Evolutionary conservation across 2,888 invertebrate genomes (phyloP).

Genomic region (Lordiphosa andalusiaca): DNA sequence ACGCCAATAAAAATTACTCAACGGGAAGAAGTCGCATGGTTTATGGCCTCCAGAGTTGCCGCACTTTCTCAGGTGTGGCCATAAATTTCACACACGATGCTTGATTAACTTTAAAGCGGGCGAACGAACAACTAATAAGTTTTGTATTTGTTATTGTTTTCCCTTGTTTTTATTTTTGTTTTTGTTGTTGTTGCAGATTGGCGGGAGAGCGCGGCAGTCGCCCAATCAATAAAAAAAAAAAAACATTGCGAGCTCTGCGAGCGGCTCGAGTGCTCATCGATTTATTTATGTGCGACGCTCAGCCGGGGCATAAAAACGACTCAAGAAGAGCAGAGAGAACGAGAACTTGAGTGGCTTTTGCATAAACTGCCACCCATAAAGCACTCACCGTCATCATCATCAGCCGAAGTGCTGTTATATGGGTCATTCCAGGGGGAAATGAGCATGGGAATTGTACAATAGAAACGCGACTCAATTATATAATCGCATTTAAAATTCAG

Average conservation of each 20-base stretch:
- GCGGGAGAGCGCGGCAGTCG: constrained; percentile 12
- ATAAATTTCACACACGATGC: constrained; percentile 41
- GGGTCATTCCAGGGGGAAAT: constrained; percentile 79
- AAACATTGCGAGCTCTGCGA: constrained; percentile 36
- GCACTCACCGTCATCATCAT: constrained; percentile 49
- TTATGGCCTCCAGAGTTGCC: constrained; percentile 72
- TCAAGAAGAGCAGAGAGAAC: constrained; percentile 28
- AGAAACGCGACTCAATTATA: constrained; percentile 51
- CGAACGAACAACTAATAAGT: constrained; percentile 9
- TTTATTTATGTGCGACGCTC: constrained; percentile 60
- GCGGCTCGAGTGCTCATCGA: constrained; percentile 62
- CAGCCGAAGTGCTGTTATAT: constrained; percentile 66
- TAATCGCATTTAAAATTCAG: constrained; percentile 47
- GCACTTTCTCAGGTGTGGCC: constrained; percentile 55
- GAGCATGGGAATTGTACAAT: constrained; percentile 35
- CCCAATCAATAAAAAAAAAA: constrained; percentile 62
- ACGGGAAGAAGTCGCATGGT: constrained; percentile 69
- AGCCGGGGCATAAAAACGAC: constrained; percentile 28
- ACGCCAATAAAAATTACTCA: constrained; percentile 59
- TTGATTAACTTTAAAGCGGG: constrained; percentile 26
- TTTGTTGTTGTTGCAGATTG: constrained; percentile 36
- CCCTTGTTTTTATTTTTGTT: constrained; percentile 35
- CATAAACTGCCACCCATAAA: constrained; percentile 59
- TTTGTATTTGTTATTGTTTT: constrained; percentile 24
- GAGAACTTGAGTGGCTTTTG: constrained; percentile 58